Evolutionary conservation across 2,888 invertebrate species (phyloP), one percentile per base, ranked within the genome.

Genomic region (Tinea semifulvella): DNA sequence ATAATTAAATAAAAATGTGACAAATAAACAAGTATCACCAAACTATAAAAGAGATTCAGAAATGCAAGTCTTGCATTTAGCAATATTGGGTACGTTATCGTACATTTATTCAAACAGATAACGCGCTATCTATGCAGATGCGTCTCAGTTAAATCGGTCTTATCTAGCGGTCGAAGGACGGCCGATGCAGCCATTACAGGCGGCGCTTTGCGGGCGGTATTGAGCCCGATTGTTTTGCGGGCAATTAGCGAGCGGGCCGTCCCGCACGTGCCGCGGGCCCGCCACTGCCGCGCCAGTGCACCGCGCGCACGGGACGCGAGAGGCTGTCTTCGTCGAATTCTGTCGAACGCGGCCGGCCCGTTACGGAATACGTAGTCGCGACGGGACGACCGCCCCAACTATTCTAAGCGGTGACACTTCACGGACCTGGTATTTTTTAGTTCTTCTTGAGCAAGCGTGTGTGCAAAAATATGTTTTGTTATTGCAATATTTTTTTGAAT

Each of bases 191-290:
- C 26, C 25, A 31, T 43, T 26, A 26, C 42, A 25, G 45, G 47
- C 39, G 35, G 31, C 63, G 65, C 45, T 48, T 43, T 42, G 45
- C 43, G 51, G 46, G 47, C 48, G 48, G 48, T 47, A 46, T 47
- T 47, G 46, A 49, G 61, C 59, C 61, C 71, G 73, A 74, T 73
- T 74, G 77, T 77, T 79, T 79, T 68, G 80, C 72, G 77, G 75
- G 69, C 76, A 76, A 79, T 76, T 77, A 79, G 79, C 70, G 64
- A 49, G 52, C 55, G 58, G 56, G 75, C 70, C 76, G 75, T 66
- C 68, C 66, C 66, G 63, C 44, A 35, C 36, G 36, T 38, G 44
- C 43, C 43, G 31, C 17, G 16, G 22, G 18, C 16, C 17, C 19
- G 13, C 35, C 43, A 49, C 48, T 50, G 48, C 47, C 39, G 44